These are phyloP conservation scores for Rhorus exstirpatorius DNA, from an alignment of 2,888 invertebrate genomes.

Conservation along the genomic window DNA sequence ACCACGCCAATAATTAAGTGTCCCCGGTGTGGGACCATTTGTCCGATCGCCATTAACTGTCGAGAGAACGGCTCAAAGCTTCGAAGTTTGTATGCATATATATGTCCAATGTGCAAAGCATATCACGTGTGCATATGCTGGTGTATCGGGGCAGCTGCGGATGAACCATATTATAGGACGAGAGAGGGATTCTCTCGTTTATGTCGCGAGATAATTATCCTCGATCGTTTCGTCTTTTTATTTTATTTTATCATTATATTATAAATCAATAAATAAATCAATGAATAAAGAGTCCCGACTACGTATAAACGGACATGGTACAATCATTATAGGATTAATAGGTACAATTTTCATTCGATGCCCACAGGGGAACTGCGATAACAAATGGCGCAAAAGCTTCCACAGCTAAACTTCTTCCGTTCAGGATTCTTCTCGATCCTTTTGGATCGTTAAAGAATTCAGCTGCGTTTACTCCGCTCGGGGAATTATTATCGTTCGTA, in stretches of 20 bases:
- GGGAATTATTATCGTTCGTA: too few species aligned
- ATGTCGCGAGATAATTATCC: slow-evolving; percentile 56
- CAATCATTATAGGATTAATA: slow-evolving; percentile 44
- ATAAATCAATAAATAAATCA: slow-evolving; percentile 43
- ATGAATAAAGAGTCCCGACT: not conserved
- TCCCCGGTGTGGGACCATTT: slow-evolving; percentile 69
- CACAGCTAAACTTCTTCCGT: too few species aligned
- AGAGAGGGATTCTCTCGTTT: slow-evolving; percentile 49
- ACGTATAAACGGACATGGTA: not conserved
- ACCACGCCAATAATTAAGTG: slow-evolving; percentile 68
- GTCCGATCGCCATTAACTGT: slow-evolving; percentile 67
- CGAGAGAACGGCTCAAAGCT: slow-evolving; percentile 47
- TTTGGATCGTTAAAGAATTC: too few species aligned
- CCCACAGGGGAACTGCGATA: slow-evolving; percentile 21
- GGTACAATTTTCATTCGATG: slow-evolving; percentile 33
- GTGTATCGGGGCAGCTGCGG: too few species aligned
- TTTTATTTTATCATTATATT: slow-evolving; percentile 18
- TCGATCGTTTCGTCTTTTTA: not conserved
- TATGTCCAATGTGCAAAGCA: slow-evolving; percentile 13
- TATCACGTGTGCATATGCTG: too few species aligned
- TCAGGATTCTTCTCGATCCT: too few species aligned
- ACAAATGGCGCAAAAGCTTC: not conserved
- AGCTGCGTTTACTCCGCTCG: too few species aligned
- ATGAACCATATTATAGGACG: too few species aligned
- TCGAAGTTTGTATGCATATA: slow-evolving; percentile 19